Base-by-base conservation (phyloP, 2,888 invertebrate species). In the Selenia dentaria region DNA sequence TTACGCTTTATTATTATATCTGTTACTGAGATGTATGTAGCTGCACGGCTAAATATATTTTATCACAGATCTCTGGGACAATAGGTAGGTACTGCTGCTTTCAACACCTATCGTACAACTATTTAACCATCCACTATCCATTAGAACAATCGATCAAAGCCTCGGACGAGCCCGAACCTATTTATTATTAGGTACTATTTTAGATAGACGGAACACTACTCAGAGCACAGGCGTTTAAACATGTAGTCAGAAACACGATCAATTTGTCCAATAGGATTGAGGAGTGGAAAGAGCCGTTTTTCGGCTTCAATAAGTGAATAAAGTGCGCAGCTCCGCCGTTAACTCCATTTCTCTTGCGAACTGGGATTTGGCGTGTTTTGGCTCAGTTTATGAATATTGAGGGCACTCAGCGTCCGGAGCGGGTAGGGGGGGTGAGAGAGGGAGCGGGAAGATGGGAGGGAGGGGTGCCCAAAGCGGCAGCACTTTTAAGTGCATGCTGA, bases 341-440 rank as follows among this genome's bases (percentile, higher is more conserved):
- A 33, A 33, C 33, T 12, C 1, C 13, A 24, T 33, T 33, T 6
- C 32, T 33, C 12, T 6, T 12, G 12, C n/a, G 22, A 22, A 33
- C 22, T 33, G 22, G 33, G 13, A 24, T 33, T 33, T 33, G 13
- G 9, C 33, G 33, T 33, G 12, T 33, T 33, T 33, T 33, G 33
- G 24, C 22, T 33, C 33, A 12, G 33, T 33, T 33, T 33, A 33
- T 33, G 33, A 33, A 33, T 33, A 33, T 33, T 33, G 33, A 33
- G 33, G 13, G 33, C 33, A 33, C 24, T 33, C 33, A n/a, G n/a
- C n/a, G n/a, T n/a, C n/a, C n/a, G 12, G 33, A 3, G n/a, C 22
- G 6, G 22, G 33, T 2, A 3, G 27, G 6, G 27, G 6, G 12
- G 9, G 4, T 1, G 12, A 18, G 11, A 3, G 5, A 6, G 18